Conservation (phyloP, 2,113 vertebrate genomes). For the Carollia perspicillata region DNA sequence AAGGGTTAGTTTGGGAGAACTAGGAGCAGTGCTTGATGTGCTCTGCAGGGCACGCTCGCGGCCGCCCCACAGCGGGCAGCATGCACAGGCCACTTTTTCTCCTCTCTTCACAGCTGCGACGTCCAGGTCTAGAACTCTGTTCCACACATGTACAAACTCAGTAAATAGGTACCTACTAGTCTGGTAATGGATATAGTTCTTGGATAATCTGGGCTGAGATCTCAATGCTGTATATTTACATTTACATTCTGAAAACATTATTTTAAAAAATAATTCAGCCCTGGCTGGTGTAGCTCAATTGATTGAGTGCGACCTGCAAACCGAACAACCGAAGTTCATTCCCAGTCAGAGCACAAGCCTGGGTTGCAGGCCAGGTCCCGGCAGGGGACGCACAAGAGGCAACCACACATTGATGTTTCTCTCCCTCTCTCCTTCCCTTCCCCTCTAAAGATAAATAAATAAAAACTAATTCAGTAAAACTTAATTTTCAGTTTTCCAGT, state of each 20-base stretch:
- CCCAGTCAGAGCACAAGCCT: no score
- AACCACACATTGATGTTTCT: no score
- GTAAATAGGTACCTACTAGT: background rate
- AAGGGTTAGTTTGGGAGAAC: background rate
- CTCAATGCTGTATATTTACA: background rate
- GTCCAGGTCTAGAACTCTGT: background rate
- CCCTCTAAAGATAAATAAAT: no score
- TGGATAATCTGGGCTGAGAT: background rate
- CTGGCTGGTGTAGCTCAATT: no score
- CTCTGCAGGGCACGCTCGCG: background rate
- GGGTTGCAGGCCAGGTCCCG: no score
- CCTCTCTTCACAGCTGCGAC: background rate
- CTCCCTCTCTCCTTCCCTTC: no score
- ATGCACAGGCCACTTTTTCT: background rate
- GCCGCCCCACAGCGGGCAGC: accelerated
- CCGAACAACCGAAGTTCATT: no score
- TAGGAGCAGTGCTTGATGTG: background rate
- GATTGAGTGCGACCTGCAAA: no score
- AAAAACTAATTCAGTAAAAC: constrained; percentile 1
- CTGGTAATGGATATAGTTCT: background rate
- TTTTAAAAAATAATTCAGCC: constrained; percentile 37
- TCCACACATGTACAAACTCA: background rate
- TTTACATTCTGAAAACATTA: constrained; percentile 18
- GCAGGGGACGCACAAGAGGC: no score
- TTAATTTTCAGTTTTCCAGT: background rate